Base-by-base conservation (phyloP, 2,888 invertebrate genomes). In the Callinectes sapidus region DNA sequence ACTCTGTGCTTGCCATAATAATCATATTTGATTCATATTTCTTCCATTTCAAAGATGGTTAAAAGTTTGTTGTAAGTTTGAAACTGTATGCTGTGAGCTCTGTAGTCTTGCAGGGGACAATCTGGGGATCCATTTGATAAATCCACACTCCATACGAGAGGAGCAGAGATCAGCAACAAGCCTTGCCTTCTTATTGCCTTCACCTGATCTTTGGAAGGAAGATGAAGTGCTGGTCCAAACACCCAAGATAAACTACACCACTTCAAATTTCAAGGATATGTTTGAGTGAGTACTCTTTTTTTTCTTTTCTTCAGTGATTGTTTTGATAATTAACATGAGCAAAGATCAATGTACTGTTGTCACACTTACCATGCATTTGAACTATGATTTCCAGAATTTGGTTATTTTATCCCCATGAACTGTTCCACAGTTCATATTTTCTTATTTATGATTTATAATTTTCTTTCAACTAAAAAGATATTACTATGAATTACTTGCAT, bases 161-260 rank as follows among this genome's bases (percentile, higher is more conserved):
- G 90, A 90, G 32, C 90, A 90, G 90, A 39, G 81, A 48, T 48
- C 90, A 18, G 81, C 85, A 23, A 18, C 90, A 39, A 90, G 90
- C 42, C 85, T 90, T 42, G 48, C 90, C 16, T 90, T 90, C 90
- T 54, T 90, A 23, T 71, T 90, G 90, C 90, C 90, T 35, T 81
- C 48, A 28, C 28, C 48, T 23, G 85, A 48, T 32, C 32, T 90
- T 10, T 90, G 90, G 90, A 48, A 48, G 13, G 48, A 77, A 48
- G 81, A 81, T 23, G 90, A 90, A n/a, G 81, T 85, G n/a, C 32
- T 90, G 13, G 55, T 90, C 16, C 90, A 90, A 71, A 90, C 90
- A n/a, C 90, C 90, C 1, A 35, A 66, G 48, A 81, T 54, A 39
- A 90, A 90, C 35, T 90, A 85, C 66, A 90, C 90, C 32, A 71